Evolutionary conservation across 2,797 vertebrate genomes (phyloP).

Genomic region (Fringilla coelebs): DNA sequence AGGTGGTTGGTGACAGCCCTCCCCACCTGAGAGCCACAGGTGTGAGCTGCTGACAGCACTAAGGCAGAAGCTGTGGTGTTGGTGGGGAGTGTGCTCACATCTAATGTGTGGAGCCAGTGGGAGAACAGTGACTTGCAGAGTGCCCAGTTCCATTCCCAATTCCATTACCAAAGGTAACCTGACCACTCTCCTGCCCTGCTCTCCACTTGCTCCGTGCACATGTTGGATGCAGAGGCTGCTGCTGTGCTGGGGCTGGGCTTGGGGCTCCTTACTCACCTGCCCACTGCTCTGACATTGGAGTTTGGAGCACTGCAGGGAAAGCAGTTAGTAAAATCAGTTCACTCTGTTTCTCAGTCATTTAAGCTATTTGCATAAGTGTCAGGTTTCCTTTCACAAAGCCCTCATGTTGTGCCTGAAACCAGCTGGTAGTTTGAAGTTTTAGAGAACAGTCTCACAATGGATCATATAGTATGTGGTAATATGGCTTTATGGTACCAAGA

Average conservation of each 20-base stretch:
- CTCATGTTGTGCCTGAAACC: not conserved
- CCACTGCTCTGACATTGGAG: not conserved
- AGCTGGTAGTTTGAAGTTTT: not conserved
- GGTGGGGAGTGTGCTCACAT: not conserved
- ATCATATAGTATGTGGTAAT: not conserved
- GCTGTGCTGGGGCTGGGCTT: not conserved
- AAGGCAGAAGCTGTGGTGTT: not conserved
- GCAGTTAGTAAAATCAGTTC: not conserved
- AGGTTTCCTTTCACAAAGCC: not conserved
- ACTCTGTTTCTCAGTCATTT: not conserved
- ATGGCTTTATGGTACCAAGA: not conserved
- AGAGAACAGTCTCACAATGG: constrained; percentile 20
- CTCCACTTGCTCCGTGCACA: fast-evolving
- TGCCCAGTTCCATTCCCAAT: not conserved
- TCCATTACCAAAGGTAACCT: not conserved
- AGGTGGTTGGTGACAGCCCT: not conserved
- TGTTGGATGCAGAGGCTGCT: not conserved
- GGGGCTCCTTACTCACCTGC: not conserved
- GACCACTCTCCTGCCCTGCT: not conserved
- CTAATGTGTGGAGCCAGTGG: fast-evolving
- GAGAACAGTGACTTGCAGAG: not conserved
- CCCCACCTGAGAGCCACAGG: fast-evolving
- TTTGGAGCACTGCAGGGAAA: not conserved
- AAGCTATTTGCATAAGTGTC: not conserved
- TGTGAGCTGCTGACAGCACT: not conserved